Evolutionary conservation across 2,888 invertebrate genomes (phyloP), one percentile per base, ranked within the genome.

Genomic region (Oscheius sp.): DNA sequence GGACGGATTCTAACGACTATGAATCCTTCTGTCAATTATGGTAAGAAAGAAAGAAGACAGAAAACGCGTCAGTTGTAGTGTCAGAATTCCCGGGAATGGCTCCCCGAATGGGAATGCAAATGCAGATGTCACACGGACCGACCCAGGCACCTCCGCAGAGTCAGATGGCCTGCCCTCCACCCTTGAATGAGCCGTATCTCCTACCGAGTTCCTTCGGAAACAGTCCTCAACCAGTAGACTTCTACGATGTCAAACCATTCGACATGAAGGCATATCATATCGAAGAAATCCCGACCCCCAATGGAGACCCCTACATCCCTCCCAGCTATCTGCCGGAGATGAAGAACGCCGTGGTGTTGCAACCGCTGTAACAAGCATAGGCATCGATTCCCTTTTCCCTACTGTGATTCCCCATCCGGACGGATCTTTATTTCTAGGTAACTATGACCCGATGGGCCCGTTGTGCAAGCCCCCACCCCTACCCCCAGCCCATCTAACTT

Each of bases 281-380:
- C 14, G 75, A 73, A 49, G 73, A 73, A n/a, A 75, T 62, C 26
- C 38, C n/a, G 20, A 47, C 41, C 26, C 57, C 57, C 22, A 33
- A 75, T 14, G 77, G 80, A 9, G 83, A 84, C 61, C 84, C 83
- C 20, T 83, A 82, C 68, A 72, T 82, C 12, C 84, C 84, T 20
- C 85, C 85, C 8, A 75, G 75, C 56, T 85, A 84, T 54, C 80
- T 82, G 5, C 78, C 78, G 14, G 83, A 83, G 49, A 78, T 78
- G 77, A 84, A 85, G 67, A 83, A 79, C 61, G 77, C 78, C 38
- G 85, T 85, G 14, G 81, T 85, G 14, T 70, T 85, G 54, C 85
- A 85, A 68, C 83, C 77, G 36, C 73, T 84, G 54, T 84, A 75
- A 76, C 30, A 2, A 12, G n/a, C 20, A 26, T 59, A 59, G 59